Evolutionary conservation across 2,888 invertebrate species (phyloP), one percentile per base, ranked within the genome.

Genomic region (Sesamia inferens): DNA sequence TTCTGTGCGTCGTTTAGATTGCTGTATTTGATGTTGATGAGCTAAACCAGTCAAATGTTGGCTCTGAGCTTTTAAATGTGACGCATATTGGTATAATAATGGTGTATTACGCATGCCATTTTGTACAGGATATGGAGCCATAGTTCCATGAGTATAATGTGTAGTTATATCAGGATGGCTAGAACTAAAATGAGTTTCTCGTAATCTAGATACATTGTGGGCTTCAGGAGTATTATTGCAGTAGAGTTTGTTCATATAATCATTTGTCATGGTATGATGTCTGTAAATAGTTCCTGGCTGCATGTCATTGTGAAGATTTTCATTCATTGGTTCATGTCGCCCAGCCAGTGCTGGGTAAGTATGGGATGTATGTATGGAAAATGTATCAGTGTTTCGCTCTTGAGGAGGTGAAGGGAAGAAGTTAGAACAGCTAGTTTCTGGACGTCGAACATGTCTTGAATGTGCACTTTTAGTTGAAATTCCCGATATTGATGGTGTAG

Each of bases 121-220:
- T 22, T 90, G 93, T 11, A 89, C 82, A 24, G 91, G 91, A 71
- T 93, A 93, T 16, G 92, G 90, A 3, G 92, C 87, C 6, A 93
- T 87, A 75, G 80, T 88, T 0, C 92, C 92, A 76, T 95, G 95
- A 42, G 88, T 91, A 69, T 95, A 94, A 84, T 95, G 93, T 16
- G 94, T 94, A 5, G 96, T 91, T 68, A 96, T 96, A 83, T 96
- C 96, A 44, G 96, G 96, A 82, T 96, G 96, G 87, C 96, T 96
- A 8, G 96, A 96, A 82, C 96, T 96, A 79, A 96, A 96, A 82
- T 96, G 96, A 14, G 96, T 96, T 85, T 96, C 96, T 79, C 95
- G 86, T 81, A 95, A 85, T 14, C 95, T 90, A 39, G 96, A 93
- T 16, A 94, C 95, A 90, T 92, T 94, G 68, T 94, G 94, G 57